Base-by-base conservation (phyloP, 2,888 invertebrate genomes). In the Drosophila neonasuta region DNA sequence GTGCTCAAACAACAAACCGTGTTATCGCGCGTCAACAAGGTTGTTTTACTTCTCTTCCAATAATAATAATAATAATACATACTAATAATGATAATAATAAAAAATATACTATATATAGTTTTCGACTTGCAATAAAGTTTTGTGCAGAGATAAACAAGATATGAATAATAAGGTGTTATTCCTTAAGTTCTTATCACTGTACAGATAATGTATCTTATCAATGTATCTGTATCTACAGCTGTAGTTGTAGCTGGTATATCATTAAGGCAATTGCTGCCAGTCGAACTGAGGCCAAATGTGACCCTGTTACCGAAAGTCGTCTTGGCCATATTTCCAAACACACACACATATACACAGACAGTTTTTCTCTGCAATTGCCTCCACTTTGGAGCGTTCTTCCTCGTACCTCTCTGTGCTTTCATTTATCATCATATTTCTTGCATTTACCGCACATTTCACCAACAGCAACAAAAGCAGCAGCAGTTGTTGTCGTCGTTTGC, bases 371-470 rank as follows among this genome's bases (percentile, higher is more conserved):
- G 29, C 56, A 56, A 65, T 65, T 65, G 65, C 15, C 48, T 42
- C 39, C 44, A 41, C 15, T 67, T 52, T 52, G 48, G 54, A 15
- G 24, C 48, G 51, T 52, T 58, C 46, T 15, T 7, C 7, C 39
- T 50, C 62, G 34, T 34, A 13, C 29, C n/a, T 20, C 29, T 49
- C n/a, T 30, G 3, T 52, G 80, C 80, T 67, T 77, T 70, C 81
- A 81, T 84, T 81, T 81, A 81, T 84, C 84, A 77, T 83, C 74
- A 83, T 79, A 72, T 67, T 81, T 84, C 71, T 77, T 79, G 76
- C 74, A 80, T 80, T 80, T 76, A 66, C 74, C 74, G 74, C 76
- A 79, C 79, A 80, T 81, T 81, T 81, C 71, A 79, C 81, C 79
- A 78, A 69, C 72, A 68, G 64, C 55, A 8, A 34, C 20, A 13